Evolutionary conservation across 2,888 invertebrate genomes (phyloP).

Genomic region (Zaprionus obscuricornis): DNA sequence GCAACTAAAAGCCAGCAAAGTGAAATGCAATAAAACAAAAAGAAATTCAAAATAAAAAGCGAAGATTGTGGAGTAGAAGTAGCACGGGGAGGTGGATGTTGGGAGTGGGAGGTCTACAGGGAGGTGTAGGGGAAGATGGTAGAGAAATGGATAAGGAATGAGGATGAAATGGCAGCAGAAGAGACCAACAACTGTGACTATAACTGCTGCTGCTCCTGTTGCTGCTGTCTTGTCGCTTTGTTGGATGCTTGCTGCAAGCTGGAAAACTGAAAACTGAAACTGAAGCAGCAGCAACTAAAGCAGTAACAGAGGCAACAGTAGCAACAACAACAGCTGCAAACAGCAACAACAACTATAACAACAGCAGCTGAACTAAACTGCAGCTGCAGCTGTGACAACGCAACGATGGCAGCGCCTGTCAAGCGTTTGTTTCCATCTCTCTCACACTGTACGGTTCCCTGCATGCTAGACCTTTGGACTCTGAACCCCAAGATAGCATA

Average conservation of each 20-base stretch:
- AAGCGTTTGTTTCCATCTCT: constrained; percentile 38
- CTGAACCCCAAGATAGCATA: neutral
- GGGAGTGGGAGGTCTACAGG: no score
- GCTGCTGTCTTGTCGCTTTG: no score
- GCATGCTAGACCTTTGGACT: constrained; percentile 34
- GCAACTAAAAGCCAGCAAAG: constrained; percentile 65
- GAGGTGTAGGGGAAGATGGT: neutral
- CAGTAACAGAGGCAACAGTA: constrained; percentile 2
- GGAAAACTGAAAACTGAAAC: constrained; percentile 20
- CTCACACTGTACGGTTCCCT: no score
- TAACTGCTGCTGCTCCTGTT: no score
- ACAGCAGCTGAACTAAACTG: constrained; percentile 47
- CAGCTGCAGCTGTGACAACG: constrained; percentile 51
- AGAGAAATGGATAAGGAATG: no score
- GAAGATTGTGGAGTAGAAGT: no score
- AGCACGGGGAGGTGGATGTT: no score
- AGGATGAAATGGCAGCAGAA: no score
- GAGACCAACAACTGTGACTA: no score
- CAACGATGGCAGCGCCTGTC: constrained; percentile 44
- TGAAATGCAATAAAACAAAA: constrained; percentile 73
- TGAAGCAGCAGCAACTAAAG: neutral
- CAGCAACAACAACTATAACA: constrained; percentile 31
- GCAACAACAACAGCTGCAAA: no score
- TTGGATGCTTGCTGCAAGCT: constrained; percentile 22
- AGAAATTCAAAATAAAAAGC: constrained; percentile 11